Base-by-base conservation (phyloP, 1,140 invertebrate genomes). In the Schlechtendalia chinensis region DNA sequence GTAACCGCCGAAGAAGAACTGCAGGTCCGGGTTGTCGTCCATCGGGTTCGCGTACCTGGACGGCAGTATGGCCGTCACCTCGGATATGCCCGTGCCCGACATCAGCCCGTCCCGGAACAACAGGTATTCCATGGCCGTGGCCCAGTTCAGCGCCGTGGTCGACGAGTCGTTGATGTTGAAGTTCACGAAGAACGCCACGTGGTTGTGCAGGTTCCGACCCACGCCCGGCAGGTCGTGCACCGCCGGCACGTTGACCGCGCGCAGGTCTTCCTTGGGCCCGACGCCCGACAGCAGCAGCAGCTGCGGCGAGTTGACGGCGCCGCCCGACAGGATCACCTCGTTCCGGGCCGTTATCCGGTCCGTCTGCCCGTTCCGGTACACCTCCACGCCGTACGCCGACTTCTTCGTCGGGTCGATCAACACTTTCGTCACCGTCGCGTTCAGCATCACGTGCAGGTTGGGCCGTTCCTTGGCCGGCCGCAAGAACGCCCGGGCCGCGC, bases 191-290 rank as follows among this genome's bases (percentile, higher is more conserved):
- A 89, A 92, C 5, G 93, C 91, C 0, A 94, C 93, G 83, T 96
- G 94, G 84, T 95, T 95, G 83, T 95, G 93, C 0, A 97, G 89
- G 87, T 97, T 97, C 82, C 90, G 89, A 0, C 96, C 95, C 5
- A 97, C 95, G 0, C 91, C 91, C 0, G 93, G 94, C 11, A 97
- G 87, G 83, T 93, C 87, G 81, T 93, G 92, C 4, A 94, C 85
- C 0, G 90, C 86, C 0, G 89, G 88, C 0, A 94, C 89, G 27
- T 91, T 91, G 0, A 89, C 87, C 65, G 88, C 84, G 67, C 87
- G 83, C 8, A 96, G 86, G 6, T 96, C 92, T 1, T 91, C 89
- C 22, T 88, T 89, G 10, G 93, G 92, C 2, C 94, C 94, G 27
- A 96, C 87, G 29, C 94, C 94, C 82, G 93, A 94, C 16, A 94